Conservation (phyloP, 2,888 invertebrate genomes). For the Agrochola macilenta region DNA sequence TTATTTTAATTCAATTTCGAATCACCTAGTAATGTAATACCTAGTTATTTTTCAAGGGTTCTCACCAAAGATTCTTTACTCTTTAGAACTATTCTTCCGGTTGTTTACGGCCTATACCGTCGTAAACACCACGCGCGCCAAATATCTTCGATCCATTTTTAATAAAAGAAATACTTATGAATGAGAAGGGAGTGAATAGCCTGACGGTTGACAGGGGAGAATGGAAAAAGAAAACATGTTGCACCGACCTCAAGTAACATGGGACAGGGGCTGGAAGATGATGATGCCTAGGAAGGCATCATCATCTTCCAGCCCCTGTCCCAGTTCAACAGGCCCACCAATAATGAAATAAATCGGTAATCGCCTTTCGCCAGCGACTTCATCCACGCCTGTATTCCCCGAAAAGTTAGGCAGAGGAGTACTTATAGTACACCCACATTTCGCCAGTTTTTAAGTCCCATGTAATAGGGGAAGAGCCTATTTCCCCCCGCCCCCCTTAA, state of each 20-base stretch:
- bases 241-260: background rate
- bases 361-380: background rate
- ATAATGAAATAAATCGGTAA: too few relatives aligned
- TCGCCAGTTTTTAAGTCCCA: too few relatives aligned
- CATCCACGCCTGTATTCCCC: background rate
- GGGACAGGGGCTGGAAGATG: background rate
- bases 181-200: background rate
- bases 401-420: background rate
- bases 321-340: background rate
- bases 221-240: background rate
- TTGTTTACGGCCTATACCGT: background rate
- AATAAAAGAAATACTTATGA: background rate
- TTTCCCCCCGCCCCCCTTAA: background rate
- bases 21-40: background rate
- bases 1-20: background rate
- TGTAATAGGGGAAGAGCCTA: too few relatives aligned
- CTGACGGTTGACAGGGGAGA: background rate
- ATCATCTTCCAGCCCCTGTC: too few relatives aligned
- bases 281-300: too few relatives aligned
- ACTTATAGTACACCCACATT: background rate
- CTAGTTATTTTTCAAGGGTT: background rate
- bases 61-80: background rate
- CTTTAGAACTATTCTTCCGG: background rate
- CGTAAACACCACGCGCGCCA: background rate
- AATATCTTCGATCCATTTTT: constrained; percentile 2